These are phyloP conservation scores for Lobophora halterata DNA, from an alignment of 2,888 invertebrate species.

Conservation along the genomic window DNA sequence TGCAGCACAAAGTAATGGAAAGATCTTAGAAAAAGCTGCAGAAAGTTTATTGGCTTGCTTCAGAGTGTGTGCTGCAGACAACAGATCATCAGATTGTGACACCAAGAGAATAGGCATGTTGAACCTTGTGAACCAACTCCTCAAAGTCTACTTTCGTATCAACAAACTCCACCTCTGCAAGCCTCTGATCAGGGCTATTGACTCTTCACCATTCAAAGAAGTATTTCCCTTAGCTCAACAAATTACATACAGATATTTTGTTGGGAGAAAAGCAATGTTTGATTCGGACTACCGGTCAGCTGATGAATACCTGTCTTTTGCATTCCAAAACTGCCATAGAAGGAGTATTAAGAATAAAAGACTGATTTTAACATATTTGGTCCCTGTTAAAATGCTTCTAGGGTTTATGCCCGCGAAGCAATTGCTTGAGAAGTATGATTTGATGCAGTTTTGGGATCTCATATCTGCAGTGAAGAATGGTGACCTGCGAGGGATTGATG, in stretches of 20 bases:
- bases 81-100: conserved; percentile 92
- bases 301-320: conserved; percentile 94
- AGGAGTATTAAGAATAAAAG: conserved; percentile 92
- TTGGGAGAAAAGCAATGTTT: conserved; percentile 98
- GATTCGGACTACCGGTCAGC: conserved; percentile 97
- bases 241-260: conserved; percentile 98
- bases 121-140: conserved; percentile 96
- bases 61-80: conserved; percentile 96
- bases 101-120: conserved; percentile 98
- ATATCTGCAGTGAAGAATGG: conserved; percentile 94
- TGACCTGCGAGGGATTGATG: conserved; percentile 90
- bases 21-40: conserved; percentile 94
- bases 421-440: conserved; percentile 92
- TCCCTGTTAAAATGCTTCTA: conserved; percentile 98
- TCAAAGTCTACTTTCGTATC: conserved; percentile 96
- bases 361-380: conserved; percentile 95
- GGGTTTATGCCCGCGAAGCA: conserved; percentile 95
- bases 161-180: conserved; percentile 94
- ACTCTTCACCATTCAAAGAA: conserved; percentile 94
- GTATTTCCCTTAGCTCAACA: conserved; percentile 95
- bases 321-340: conserved; percentile 94
- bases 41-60: conserved; percentile 96
- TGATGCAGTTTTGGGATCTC: conserved; percentile 94
- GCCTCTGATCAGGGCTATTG: conserved; percentile 97
- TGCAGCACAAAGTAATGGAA: conserved; percentile 79